These are phyloP conservation scores for Toxotes chatareus DNA, from an alignment of 2,113 vertebrate genomes.

Conservation along the genomic window DNA sequence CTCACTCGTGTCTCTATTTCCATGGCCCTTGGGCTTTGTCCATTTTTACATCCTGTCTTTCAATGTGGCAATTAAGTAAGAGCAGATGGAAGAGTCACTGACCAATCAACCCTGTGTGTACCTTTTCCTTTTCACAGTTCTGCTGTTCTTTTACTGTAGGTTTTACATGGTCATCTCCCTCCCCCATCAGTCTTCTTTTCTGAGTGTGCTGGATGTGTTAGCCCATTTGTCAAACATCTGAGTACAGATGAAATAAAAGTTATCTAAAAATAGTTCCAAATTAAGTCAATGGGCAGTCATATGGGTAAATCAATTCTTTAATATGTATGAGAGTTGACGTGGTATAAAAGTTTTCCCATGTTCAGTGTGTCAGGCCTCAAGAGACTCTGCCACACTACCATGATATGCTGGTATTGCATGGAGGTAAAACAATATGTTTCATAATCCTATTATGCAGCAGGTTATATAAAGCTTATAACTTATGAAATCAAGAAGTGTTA, in stretches of 20 bases:
- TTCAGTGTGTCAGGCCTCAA: no score
- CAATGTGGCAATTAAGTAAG: conserved; percentile 43
- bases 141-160: neutral
- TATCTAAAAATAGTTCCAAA: neutral
- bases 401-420: no score
- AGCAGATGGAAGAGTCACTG: conserved; percentile 25
- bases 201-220: neutral
- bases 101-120: neutral
- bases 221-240: neutral
- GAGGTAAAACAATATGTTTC: no score
- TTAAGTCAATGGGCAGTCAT: neutral
- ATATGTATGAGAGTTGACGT: no score
- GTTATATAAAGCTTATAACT: no score
- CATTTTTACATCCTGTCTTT: conserved; percentile 49
- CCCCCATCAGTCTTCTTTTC: neutral
- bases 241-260: neutral
- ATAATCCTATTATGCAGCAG: no score
- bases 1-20: conserved; percentile 44
- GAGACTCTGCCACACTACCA: no score
- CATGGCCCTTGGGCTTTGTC: conserved; percentile 28
- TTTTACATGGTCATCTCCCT: neutral
- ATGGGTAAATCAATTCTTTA: no score
- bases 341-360: no score
- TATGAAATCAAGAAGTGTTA: no score
- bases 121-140: conserved; percentile 3